Conservation (phyloP, 2,888 invertebrate species). For the Heteromurus nitidus region DNA sequence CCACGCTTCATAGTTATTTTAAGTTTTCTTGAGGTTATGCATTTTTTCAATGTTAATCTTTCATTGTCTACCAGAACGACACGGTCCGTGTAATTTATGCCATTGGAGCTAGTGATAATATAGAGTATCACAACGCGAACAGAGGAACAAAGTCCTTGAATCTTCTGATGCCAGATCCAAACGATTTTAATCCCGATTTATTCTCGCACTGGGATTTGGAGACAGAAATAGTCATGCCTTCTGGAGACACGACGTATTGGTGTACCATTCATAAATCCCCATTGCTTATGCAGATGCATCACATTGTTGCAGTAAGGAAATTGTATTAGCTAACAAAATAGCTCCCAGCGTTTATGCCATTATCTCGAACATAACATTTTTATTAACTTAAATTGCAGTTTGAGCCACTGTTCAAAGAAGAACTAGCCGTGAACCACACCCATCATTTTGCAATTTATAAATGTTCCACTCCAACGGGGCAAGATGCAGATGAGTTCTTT, state of each 20-base stretch:
- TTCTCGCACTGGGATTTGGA: not conserved
- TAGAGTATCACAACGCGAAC: slow-evolving; percentile 1
- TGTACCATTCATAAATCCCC: slow-evolving; percentile 90
- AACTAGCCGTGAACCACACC: slow-evolving; percentile 19
- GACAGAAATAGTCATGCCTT: slow-evolving; percentile 24
- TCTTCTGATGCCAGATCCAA: not conserved
- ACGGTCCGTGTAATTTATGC: slow-evolving; percentile 18
- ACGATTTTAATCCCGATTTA: slow-evolving; percentile 80
- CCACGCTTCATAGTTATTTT: too few species aligned
- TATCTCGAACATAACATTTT: not conserved
- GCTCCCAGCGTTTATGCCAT: not conserved
- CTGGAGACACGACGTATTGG: slow-evolving; percentile 80
- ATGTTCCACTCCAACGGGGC: slow-evolving; percentile 31
- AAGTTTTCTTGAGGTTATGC: not conserved
- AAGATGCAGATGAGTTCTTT: slow-evolving; percentile 25
- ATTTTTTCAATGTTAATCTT: not conserved
- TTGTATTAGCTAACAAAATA: not conserved
- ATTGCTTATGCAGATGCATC: slow-evolving; percentile 80
- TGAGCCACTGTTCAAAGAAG: slow-evolving; percentile 8
- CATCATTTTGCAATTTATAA: slow-evolving; percentile 43
- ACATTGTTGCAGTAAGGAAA: slow-evolving; percentile 83
- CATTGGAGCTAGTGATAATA: not conserved
- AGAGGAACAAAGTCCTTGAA: slow-evolving; percentile 17
- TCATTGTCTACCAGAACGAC: not conserved
- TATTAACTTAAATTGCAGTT: too few species aligned